Base-by-base conservation (phyloP, 2,888 invertebrate species). In the Noctua janthina region DNA sequence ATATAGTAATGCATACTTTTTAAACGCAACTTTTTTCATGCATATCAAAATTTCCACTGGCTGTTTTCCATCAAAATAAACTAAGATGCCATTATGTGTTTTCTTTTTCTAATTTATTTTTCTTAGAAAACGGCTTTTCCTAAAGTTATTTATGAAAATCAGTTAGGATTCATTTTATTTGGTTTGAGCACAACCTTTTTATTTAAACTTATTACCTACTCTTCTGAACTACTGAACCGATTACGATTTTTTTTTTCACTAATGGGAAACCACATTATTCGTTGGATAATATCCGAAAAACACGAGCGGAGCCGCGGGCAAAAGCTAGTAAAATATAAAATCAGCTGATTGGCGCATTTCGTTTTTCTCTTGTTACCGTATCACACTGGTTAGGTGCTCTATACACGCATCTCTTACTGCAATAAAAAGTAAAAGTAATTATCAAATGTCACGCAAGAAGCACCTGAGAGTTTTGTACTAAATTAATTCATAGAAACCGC, bases 381-480 rank as follows among this genome's bases (percentile, higher is more conserved):
- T 74, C 68, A 69, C 49, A 39, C 49, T 29, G 29, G 54, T 68
- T 74, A 74, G 51, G n/a, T 56, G 66, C 56, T 76, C 23, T 49
- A 54, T 7, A 43, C 85, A 85, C 85, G 87, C 85, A 83, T 74
- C 59, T 71, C 8, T 46, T 35, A 51, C n/a, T 54, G 64, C 39
- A 23, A 39, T 72, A 39, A 83, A 84, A 86, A 86, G 83, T 85
- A 86, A 85, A 86, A 85, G 87, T 83, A 39, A 83, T 83, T 76
- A 29, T 64, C 23, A 71, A 35, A 66, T 74, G 17, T 71, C 79
- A 79, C 71, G 83, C 83, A 46, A 82, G 43, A 69, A 69, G n/a
- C 17, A n/a, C 7, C 8, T 10, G 10, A 29, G 0, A 59, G 23
- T 59, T 74, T 71, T 69, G 23, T 43, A 43, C 8, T n/a, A 56